These are phyloP conservation scores for Rhinopithecus roxellana DNA, from an alignment of 2,113 vertebrate genomes.

Conservation along the genomic window DNA sequence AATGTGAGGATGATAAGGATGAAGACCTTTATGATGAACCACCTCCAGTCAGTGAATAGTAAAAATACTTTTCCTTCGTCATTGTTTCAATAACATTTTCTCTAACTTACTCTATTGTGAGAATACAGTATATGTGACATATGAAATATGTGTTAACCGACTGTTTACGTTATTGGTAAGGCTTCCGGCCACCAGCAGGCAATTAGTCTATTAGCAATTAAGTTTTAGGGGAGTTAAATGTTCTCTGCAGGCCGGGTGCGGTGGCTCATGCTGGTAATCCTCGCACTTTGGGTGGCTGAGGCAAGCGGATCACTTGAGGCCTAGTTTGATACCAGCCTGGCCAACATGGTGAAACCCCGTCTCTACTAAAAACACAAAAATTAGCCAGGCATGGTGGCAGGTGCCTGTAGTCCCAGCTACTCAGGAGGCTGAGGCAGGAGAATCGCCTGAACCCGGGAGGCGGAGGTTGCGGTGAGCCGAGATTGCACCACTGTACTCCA, in stretches of 20 bases:
- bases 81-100: background rate
- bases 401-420: too few relatives aligned
- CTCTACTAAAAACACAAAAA: too few relatives aligned
- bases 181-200: background rate
- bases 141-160: background rate
- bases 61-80: background rate
- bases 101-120: background rate
- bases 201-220: background rate
- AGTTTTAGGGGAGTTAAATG: background rate
- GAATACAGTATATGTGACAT: background rate
- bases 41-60: background rate
- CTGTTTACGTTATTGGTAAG: background rate
- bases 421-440: too few relatives aligned
- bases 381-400: too few relatives aligned
- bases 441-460: too few relatives aligned
- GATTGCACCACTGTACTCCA: too few relatives aligned
- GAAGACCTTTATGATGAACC: background rate
- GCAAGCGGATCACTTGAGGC: too few relatives aligned
- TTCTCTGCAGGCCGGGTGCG: background rate
- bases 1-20: background rate
- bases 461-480: too few relatives aligned
- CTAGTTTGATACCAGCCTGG: too few relatives aligned
- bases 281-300: too few relatives aligned
- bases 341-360: too few relatives aligned
- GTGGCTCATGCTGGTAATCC: too few relatives aligned